Percentiles rank a stretch among this genome's conserved stretches.
Evolutionary conservation across 2,797 vertebrate genomes (phyloP).

Genomic region (Pogoniulus pusillus): DNA sequence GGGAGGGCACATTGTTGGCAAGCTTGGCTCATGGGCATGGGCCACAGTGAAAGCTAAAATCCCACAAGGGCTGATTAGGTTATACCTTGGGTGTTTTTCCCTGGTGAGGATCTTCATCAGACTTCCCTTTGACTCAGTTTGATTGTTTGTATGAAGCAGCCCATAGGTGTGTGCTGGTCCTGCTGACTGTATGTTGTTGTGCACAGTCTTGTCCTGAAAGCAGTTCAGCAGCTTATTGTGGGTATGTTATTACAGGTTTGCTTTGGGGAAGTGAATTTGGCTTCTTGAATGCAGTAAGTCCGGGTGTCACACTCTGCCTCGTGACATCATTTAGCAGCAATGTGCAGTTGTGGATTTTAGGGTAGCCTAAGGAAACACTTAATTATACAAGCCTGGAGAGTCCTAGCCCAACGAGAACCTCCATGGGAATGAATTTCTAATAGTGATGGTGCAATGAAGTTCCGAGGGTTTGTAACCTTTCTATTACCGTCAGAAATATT

Average conservation of each 20-base stretch:
- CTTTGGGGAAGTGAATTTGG: background rate
- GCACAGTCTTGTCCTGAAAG: rapidly evolving
- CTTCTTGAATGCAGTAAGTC: background rate
- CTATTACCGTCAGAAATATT: background rate
- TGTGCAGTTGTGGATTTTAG: conserved; percentile 40
- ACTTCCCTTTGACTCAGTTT: rapidly evolving
- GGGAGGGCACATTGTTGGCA: rapidly evolving
- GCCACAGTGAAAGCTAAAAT: background rate
- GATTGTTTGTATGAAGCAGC: rapidly evolving
- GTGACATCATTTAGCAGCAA: background rate
- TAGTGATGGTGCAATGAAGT: conserved; percentile 38
- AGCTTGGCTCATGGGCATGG: rapidly evolving
- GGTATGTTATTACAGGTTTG: rapidly evolving
- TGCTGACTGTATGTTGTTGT: no score
- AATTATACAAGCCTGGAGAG: conserved; percentile 5
- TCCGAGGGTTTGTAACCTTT: background rate
- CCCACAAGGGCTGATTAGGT: rapidly evolving
- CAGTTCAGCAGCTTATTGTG: rapidly evolving
- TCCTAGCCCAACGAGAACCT: conserved; percentile 32
- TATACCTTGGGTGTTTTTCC: rapidly evolving
- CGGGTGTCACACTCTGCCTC: background rate
- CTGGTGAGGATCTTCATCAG: background rate
- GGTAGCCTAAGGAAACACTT: background rate
- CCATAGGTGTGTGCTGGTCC: rapidly evolving
- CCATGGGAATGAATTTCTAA: conserved; percentile 17